A percentile compares a stretch with the other conserved stretches of the same genome.
These are phyloP conservation scores for Sphenopsis melanotis DNA, from an alignment of 2,797 vertebrate genomes.

Conservation along the genomic window DNA sequence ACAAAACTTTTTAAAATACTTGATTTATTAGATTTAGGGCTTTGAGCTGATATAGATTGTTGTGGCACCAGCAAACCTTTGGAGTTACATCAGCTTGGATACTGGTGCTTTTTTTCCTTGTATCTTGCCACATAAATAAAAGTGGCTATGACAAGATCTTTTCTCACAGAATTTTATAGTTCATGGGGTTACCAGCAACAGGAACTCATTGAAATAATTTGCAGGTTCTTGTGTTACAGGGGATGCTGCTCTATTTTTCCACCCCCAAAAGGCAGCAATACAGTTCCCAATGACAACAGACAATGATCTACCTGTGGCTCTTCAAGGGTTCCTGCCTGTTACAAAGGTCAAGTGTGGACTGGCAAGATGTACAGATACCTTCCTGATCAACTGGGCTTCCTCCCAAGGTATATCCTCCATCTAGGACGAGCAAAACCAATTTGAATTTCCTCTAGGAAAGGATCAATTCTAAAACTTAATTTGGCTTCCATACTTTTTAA, in stretches of 20 bases:
- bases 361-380: rapidly evolving
- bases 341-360: background rate
- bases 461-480: background rate
- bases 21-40: background rate
- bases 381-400: background rate
- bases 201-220: background rate
- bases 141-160: background rate
- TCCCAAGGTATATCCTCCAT: rapidly evolving
- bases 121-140: background rate
- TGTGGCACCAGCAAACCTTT: background rate
- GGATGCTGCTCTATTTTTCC: background rate
- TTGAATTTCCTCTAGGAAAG: background rate
- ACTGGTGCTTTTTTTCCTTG: background rate
- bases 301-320: rapidly evolving
- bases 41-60: background rate
- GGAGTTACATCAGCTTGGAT: background rate
- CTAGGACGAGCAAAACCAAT: background rate
- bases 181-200: background rate
- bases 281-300: background rate
- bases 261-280: background rate
- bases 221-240: background rate
- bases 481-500: background rate
- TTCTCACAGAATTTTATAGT: background rate
- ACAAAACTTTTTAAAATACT: background rate
- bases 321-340: background rate